Evolutionary conservation across 30 jellyfish, hydroid and myxozoan genomes (phyloP), one percentile per base, ranked within the genome.

Genomic region (Pseudorhiza aurosa): DNA sequence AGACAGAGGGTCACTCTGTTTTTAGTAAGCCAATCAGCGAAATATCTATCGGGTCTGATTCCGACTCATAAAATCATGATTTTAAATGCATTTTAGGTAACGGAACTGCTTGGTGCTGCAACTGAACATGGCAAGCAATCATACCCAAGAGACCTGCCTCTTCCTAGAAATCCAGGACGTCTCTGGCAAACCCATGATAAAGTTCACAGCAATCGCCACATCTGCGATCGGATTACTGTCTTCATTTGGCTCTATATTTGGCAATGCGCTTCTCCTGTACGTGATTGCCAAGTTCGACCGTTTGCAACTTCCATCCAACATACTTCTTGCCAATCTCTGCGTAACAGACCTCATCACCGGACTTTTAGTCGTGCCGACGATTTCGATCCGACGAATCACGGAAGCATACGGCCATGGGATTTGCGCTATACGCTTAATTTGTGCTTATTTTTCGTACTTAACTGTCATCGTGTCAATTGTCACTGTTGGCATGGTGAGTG

Each of bases 361-460:
- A 30, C 36, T 76, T 2, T 42, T 76, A 9, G 88, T 76, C 8
- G 79, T 58, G 10, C 88, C 88, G 21, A 58, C 79, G 1, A 40
- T 58, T 19, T 26, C 79, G 11, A 57, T 60, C 0, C 65, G 88
- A 14, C 88, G 88, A 17, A 37, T 76, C 17, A 76, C 79, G 2
- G 88, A 76, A n/a, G 88, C 88, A 28, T 76, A 58, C 68, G 88
- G 79, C 72, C n/a, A 44, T 0, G 79, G 79, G 5, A 58, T 76
- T 14, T 76, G 88, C 31, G 53, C 69, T 56, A 44, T 76, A 9
- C 88, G 88, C 25, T 35, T 59, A 8, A 62, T 76, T 4, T 76
- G 79, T 25, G 88, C 88, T 0, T 76, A 76, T 39, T 76, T 76
- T 43, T 60, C 79, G 0, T 58, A 60, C 43, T 60, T 76, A 6